Evolutionary conservation across 2,888 invertebrate species (phyloP).

Genomic region (Argyra leucocephala): DNA sequence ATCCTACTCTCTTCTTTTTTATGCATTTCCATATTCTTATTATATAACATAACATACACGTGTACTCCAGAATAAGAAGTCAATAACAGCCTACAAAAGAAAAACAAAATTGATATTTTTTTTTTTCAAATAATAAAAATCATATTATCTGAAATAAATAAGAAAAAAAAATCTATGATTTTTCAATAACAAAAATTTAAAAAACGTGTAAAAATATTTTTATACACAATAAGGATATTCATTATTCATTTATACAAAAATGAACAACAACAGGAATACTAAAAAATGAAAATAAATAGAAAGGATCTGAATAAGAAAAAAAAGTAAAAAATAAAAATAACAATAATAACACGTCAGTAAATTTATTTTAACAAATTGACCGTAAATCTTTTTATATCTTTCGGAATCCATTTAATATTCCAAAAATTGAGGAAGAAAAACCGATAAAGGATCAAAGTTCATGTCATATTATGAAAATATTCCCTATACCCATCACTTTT

Average conservation of each 20-base stretch:
- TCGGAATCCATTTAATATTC: neutral
- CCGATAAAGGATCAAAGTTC: neutral
- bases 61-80: too few relatives aligned
- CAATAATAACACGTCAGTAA: neutral
- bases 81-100: too few relatives aligned
- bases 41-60: too few relatives aligned
- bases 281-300: neutral
- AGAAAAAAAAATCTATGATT: too few relatives aligned
- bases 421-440: neutral
- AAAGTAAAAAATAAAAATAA: neutral
- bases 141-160: too few relatives aligned
- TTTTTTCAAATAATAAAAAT: too few relatives aligned
- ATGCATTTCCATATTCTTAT: too few relatives aligned
- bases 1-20: too few relatives aligned
- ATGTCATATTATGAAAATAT: slow-evolving; percentile 2
- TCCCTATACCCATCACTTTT: neutral
- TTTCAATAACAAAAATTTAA: too few relatives aligned
- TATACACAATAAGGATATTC: neutral
- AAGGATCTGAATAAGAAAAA: neutral
- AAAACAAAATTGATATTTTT: too few relatives aligned
- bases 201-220: neutral
- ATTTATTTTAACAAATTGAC: neutral
- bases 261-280: neutral
- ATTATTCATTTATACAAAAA: neutral
- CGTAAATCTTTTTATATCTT: slow-evolving; percentile 3